phyloP scores from a whole-genome alignment of 23 tunicate genomes.

The Trididemnum clinides region DNA sequence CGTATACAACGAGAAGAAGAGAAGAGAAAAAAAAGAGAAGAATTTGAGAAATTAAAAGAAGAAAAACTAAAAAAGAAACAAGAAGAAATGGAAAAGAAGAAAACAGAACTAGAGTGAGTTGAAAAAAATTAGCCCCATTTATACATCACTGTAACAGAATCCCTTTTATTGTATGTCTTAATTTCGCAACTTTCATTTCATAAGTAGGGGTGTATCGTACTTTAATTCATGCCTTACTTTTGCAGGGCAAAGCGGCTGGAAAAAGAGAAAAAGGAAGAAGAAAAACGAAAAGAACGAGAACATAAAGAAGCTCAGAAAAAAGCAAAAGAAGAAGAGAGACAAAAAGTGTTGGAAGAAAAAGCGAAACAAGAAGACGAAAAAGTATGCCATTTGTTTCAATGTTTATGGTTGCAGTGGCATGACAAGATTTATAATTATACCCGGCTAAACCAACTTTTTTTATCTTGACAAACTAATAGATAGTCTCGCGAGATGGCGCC shows the following conservation, averaged over 20 bases:
- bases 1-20: constrained; percentile 77
- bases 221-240: no score
- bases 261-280: constrained; percentile 76
- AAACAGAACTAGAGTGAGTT: constrained; percentile 51
- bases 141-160: no score
- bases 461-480: no score
- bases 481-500: no score
- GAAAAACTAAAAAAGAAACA: constrained; percentile 64
- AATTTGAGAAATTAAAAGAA: constrained; percentile 62
- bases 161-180: no score
- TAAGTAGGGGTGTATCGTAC: no score
- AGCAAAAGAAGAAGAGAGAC: constrained; percentile 73
- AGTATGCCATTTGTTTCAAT: constrained; percentile 2
- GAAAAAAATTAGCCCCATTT: no score
- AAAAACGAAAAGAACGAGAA: constrained; percentile 49
- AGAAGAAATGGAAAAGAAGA: constrained; percentile 57
- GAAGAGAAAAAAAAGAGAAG: constrained; percentile 62
- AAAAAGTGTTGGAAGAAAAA: constrained; percentile 57
- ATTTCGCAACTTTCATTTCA: no score
- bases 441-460: no score
- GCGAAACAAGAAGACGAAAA: constrained; percentile 63
- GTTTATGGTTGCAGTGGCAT: no score
- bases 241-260: constrained; percentile 73
- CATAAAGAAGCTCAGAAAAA: constrained; percentile 44
- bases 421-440: no score